Conservation (phyloP, 2,888 invertebrate genomes). For the Meteorus colon region DNA sequence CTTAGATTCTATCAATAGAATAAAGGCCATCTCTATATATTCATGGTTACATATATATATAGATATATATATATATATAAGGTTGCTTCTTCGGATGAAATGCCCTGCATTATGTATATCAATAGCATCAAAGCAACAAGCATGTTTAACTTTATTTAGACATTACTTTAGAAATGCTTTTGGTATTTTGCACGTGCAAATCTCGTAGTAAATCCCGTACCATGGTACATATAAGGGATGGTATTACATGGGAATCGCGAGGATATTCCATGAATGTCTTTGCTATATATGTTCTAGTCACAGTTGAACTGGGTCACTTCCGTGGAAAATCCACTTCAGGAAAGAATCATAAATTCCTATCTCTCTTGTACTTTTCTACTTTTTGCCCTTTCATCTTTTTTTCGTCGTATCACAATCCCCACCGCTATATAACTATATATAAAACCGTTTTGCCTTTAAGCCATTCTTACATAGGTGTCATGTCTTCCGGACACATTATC, state of each 20-base stretch:
- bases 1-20: background rate
- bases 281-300: background rate
- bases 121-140: background rate
- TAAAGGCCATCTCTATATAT: background rate
- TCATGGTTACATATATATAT: background rate
- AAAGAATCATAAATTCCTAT: slow-evolving; percentile 25
- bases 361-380: background rate
- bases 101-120: background rate
- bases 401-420: background rate
- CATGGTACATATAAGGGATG: background rate
- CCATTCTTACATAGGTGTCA: background rate
- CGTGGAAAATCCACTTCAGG: slow-evolving; percentile 13
- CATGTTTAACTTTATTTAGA: background rate
- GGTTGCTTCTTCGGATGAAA: background rate
- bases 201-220: background rate
- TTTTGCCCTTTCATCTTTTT: background rate
- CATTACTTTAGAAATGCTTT: background rate
- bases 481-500: background rate
- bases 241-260: background rate
- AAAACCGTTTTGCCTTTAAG: background rate
- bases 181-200: background rate
- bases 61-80: background rate
- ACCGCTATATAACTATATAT: background rate
- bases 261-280: slow-evolving; percentile 5
- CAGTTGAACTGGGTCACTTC: slow-evolving; percentile 12